phyloP scores from a whole-genome alignment of 2,113 vertebrate genomes.

The Cololabis saira region DNA sequence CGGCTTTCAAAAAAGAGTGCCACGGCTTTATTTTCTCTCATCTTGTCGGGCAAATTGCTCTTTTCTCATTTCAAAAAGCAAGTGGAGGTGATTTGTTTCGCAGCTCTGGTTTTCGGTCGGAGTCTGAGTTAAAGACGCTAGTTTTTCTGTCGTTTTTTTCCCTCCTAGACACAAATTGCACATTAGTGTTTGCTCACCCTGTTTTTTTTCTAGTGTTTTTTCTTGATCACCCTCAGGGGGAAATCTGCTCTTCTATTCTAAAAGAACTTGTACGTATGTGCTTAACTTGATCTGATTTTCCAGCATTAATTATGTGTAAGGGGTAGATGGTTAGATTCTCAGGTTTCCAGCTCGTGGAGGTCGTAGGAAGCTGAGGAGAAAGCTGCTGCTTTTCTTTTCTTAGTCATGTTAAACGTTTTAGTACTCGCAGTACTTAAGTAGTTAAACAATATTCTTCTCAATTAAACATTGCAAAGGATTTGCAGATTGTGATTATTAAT shows the following conservation, averaged over 20 bases:
- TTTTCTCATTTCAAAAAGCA: conserved; percentile 56
- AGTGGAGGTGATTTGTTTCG: conserved; percentile 41
- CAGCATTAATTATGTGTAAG: too few relatives aligned
- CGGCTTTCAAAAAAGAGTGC: conserved; percentile 55
- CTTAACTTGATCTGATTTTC: too few relatives aligned
- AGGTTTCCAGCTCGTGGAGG: too few relatives aligned
- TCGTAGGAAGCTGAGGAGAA: too few relatives aligned
- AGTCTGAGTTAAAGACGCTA: background rate
- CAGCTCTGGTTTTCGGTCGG: conserved; percentile 25
- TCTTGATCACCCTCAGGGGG: conserved; percentile 30
- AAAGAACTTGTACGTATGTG: background rate
- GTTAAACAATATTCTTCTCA: too few relatives aligned
- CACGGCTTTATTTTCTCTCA: conserved; percentile 55
- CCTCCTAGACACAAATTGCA: background rate
- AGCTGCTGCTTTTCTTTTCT: too few relatives aligned
- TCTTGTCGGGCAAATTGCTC: conserved; percentile 45
- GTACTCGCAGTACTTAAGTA: too few relatives aligned
- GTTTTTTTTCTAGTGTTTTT: conserved; percentile 22
- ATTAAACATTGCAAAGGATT: too few relatives aligned
- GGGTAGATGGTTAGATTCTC: too few relatives aligned
- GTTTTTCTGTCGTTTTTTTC: background rate
- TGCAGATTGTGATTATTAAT: too few relatives aligned
- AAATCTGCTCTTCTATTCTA: conserved; percentile 2
- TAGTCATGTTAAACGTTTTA: too few relatives aligned
- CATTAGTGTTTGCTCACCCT: background rate